A percentile compares a stretch with the other conserved stretches of the same genome.
Evolutionary conservation across 2,113 vertebrate species (phyloP).

Genomic region (Pan troglodytes): NHGRI_mPanTro3-v2.1_pri NC_072408.2:8516001-8516500

Average conservation of each 20-base stretch:
- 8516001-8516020: not conserved
- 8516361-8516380: not conserved
- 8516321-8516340: constrained; percentile 17
- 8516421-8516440: not conserved
- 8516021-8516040: not conserved
- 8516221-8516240: constrained; percentile 44
- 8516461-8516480: constrained; percentile 21
- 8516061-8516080: not conserved
- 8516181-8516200: constrained; percentile 21
- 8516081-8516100: not conserved
- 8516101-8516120: not conserved
- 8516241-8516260: constrained; percentile 59
- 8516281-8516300: constrained; percentile 48
- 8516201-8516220: constrained; percentile 25
- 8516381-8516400: not conserved
- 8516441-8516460: not conserved
- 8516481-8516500: not conserved
- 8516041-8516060: not conserved
- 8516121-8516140: not conserved
- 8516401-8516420: not conserved
- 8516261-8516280: not conserved
- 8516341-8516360: not conserved
- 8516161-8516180: not conserved
- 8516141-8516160: not conserved
- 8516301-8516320: constrained; percentile 24